phyloP scores from a whole-genome alignment of 2,113 vertebrate species.

The Butastur rufipennis region DNA sequence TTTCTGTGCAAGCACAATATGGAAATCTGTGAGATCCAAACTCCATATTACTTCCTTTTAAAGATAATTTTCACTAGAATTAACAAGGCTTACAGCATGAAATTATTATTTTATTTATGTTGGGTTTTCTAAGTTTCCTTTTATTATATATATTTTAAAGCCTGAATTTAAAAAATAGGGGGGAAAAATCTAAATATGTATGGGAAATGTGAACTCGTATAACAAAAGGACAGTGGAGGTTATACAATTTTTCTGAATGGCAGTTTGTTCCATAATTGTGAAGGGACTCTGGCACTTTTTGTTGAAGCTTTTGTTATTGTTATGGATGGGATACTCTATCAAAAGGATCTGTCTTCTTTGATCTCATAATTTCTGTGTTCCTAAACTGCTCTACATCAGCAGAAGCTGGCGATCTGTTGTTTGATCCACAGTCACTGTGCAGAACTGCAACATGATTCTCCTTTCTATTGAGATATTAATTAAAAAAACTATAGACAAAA shows the following conservation, averaged over 20 bases:
- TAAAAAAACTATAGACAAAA: background rate
- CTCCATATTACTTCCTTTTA: background rate
- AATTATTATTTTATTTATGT: background rate
- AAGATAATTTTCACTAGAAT: background rate
- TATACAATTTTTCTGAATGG: background rate
- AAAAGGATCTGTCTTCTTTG: constrained; percentile 9
- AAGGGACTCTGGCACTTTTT: background rate
- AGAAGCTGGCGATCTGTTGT: background rate
- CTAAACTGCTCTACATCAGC: background rate
- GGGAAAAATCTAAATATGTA: background rate
- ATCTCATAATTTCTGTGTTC: constrained; percentile 9
- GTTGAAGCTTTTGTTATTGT: background rate
- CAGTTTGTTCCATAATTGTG: background rate
- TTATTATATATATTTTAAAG: background rate
- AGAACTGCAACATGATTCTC: background rate
- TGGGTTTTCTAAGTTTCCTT: background rate
- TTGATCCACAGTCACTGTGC: background rate
- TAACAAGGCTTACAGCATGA: background rate
- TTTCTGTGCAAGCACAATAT: background rate
- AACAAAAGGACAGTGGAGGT: background rate
- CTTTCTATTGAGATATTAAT: background rate
- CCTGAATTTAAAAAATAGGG: background rate
- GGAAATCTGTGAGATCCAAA: background rate
- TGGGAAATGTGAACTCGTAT: background rate
- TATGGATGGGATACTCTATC: background rate